These are phyloP conservation scores for Poeciliopsis turneri DNA, from an alignment of 2,797 vertebrate species.

Conservation along the genomic window DNA sequence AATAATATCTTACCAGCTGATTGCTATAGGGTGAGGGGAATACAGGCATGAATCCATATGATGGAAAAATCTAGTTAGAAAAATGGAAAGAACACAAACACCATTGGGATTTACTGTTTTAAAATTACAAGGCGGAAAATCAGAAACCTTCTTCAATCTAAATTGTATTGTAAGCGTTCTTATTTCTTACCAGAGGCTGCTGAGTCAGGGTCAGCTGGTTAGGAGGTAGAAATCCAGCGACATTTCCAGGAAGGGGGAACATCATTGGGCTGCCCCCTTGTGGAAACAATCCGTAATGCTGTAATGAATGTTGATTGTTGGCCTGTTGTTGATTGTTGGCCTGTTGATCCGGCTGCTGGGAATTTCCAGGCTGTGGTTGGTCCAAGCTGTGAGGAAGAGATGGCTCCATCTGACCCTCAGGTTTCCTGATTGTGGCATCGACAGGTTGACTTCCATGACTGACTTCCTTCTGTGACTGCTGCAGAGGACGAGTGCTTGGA, in stretches of 20 bases:
- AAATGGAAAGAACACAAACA: background rate
- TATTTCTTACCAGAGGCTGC: conserved; percentile 55
- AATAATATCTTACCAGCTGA: conserved; percentile 60
- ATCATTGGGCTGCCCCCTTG: conserved; percentile 45
- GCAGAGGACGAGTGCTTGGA: conserved; percentile 16
- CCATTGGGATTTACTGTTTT: background rate
- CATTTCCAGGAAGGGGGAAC: conserved; percentile 33
- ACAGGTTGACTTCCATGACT: conserved; percentile 21
- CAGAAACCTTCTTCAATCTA: background rate
- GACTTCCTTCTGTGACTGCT: conserved; percentile 33
- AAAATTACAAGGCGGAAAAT: background rate
- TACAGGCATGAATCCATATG: conserved; percentile 55
- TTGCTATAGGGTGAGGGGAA: conserved; percentile 48
- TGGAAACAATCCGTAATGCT: conserved; percentile 52
- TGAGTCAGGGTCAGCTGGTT: conserved; percentile 47
- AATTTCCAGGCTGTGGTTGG: conserved; percentile 32
- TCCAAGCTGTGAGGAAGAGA: conserved; percentile 37
- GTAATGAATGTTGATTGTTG: conserved; percentile 29
- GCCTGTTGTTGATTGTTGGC: conserved; percentile 21
- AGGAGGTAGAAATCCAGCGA: conserved; percentile 32
- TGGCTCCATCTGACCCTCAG: conserved; percentile 18
- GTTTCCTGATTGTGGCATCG: conserved; percentile 28
- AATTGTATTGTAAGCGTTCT: background rate
- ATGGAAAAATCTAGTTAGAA: conserved; percentile 52
- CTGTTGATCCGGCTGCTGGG: conserved; percentile 35